Evolutionary conservation across 2,113 vertebrate species (phyloP), one percentile per base, ranked within the genome.

Genomic region (Corythaixoides concolor): DNA sequence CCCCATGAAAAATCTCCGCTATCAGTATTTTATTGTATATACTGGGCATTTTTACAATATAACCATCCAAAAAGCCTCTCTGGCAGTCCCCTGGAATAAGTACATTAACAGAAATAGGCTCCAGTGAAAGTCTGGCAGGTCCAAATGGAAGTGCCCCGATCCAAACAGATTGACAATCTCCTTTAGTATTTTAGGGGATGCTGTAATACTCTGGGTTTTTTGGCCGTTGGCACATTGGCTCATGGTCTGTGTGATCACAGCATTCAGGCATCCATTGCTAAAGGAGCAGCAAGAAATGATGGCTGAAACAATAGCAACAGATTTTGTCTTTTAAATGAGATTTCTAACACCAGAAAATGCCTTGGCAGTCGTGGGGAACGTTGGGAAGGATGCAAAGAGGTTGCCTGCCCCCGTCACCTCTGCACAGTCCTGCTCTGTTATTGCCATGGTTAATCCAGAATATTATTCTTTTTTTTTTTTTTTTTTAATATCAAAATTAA

Each of bases 301-400:
- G 1, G 21, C 8, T 66, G 13, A 45, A 78, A 56, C 16, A 37
- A 13, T 18, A 63, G 27, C 3, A 9, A 21, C 12, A 21, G 27
- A 19, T 50, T 78, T 85, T 39, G 10, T 30, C 15, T 37, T 62
- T 62, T 41, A 35, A 43, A 27, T 26, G 19, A 24, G 27, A 26
- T 80, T 41, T 26, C 14, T 41, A 41, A 62, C 1, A 0, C 47
- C 74, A 83, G 49, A 15, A 84, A 68, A 56, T 0, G 0, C 27
- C n/a, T 67, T 56, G 43, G 41, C 15, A 43, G 21, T 30, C 10
- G 0, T 11, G 12, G 32, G 27, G 30, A 49, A 41, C 55, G 8
- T 27, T 74, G 27, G 32, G n/a, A 60, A 50, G 41, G 41, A n/a
- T 24, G 19, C 20, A 22, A 41, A 63, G 47, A n/a, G 11, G 32